Conservation (phyloP, 2,888 invertebrate genomes). For the Macropis europaea region DNA sequence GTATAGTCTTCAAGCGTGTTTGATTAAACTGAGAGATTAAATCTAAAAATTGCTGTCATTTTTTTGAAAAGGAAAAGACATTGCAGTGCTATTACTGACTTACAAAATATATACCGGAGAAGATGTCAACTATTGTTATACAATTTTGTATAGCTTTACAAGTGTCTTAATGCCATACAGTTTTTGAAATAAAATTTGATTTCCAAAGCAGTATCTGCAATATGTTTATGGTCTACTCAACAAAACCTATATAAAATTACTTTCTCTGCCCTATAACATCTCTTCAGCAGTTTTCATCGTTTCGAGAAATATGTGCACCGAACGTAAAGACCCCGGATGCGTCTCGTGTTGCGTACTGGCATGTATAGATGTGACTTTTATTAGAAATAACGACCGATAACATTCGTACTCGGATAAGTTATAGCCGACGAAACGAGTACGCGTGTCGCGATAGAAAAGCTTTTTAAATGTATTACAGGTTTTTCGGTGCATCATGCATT, state of each 20-base stretch:
- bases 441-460: background rate
- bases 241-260: background rate
- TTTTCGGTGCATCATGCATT: background rate
- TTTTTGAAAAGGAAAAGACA: no score
- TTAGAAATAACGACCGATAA: slow-evolving; percentile 30
- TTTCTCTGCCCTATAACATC: background rate
- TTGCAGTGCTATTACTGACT: no score
- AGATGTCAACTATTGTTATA: no score
- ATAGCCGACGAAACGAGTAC: background rate
- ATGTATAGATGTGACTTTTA: slow-evolving; percentile 14
- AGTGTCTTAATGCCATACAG: no score
- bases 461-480: background rate
- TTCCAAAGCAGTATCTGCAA: background rate
- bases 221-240: background rate
- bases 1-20: no score
- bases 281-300: background rate
- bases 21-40: no score
- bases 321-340: slow-evolving; percentile 9
- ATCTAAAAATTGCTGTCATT: no score
- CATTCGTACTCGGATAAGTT: background rate
- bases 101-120: no score
- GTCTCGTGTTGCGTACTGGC: background rate
- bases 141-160: no score
- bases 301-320: background rate
- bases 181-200: background rate